These are phyloP conservation scores for Pangasianodon hypophthalmus DNA, from an alignment of 2,113 vertebrate genomes.

Conservation along the genomic window DNA sequence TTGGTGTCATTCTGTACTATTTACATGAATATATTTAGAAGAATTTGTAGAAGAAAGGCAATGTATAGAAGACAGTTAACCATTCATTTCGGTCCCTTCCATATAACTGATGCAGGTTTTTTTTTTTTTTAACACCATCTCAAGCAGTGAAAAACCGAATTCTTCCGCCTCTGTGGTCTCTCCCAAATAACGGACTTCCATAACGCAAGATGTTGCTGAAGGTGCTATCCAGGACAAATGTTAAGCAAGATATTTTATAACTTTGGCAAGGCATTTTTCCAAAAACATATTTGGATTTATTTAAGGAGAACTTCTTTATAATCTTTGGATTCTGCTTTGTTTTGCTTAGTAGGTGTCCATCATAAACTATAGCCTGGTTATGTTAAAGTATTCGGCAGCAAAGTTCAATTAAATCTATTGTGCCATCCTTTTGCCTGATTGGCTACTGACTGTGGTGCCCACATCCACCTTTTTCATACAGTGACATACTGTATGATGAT, in stretches of 20 bases:
- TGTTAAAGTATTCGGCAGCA: neutral
- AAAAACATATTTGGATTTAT: neutral
- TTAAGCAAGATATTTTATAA: constrained; percentile 12
- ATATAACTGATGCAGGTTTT: constrained; percentile 69
- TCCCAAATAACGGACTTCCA: constrained; percentile 28
- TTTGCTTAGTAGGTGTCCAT: neutral
- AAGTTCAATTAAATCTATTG: neutral
- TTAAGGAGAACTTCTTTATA: neutral
- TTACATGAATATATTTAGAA: constrained; percentile 76
- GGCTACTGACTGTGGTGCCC: neutral
- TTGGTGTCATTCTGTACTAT: constrained; percentile 81
- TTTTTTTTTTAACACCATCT: constrained; percentile 61
- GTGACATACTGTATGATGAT: neutral
- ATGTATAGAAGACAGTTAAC: constrained; percentile 76
- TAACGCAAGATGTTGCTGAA: neutral
- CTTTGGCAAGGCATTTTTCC: constrained; percentile 5
- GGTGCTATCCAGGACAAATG: constrained; percentile 12
- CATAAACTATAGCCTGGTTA: neutral
- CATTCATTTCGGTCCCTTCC: constrained; percentile 71
- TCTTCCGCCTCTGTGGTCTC: neutral
- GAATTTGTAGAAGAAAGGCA: constrained; percentile 68
- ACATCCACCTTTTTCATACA: neutral
- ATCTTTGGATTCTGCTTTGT: neutral
- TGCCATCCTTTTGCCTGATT: neutral
- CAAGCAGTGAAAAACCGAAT: constrained; percentile 3